Evolutionary conservation across 2,113 vertebrate genomes (phyloP), one percentile per base, ranked within the genome.

Genomic region (Vulpes lagopus): DNA sequence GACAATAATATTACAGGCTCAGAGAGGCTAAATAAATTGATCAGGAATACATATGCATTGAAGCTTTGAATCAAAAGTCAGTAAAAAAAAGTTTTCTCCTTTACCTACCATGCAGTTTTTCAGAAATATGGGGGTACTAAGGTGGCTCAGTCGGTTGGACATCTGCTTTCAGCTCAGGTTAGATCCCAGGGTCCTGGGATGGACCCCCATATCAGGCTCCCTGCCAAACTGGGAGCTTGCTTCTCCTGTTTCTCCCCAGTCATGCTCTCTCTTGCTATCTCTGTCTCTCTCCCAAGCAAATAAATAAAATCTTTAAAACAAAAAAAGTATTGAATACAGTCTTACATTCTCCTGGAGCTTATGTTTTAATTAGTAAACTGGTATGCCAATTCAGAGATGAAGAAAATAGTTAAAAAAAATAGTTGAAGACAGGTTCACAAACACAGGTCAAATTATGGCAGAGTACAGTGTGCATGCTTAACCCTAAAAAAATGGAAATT

Each of bases 401-500:
- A 94, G 64, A 92, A 96, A 89, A 60, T 15, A 71, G 82, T 74
- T 55, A 55, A 62, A 89, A 76, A 87, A 87, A 62, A 64, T n/a
- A 79, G 25, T 23, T 49, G 79, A 17, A 15, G 69, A 85, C 10
- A 62, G 80, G 32, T 8, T 81, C 32, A 74, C 3, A 35, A 69
- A 88, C 16, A 64, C 38, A 59, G 32, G 27, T 35, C 57, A 80
- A 38, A 10, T 17, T 7, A 76, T 32, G 30, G 60, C 10, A 23
- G 22, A 80, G 23, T 14, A 55, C 35, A 92, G 57, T 67, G 16
- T 67, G n/a, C 60, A 76, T 12, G 49, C 35, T 69, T 94, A 69
- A 60, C 35, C 85, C 59, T 22, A 69, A 93, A 85, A 43, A 71
- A 64, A 35, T 2, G 17, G 35, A 15, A 30, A 30, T 3, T 22